phyloP scores from a whole-genome alignment of 1,140 invertebrate species.

The Cyclargus thomasi region DNA sequence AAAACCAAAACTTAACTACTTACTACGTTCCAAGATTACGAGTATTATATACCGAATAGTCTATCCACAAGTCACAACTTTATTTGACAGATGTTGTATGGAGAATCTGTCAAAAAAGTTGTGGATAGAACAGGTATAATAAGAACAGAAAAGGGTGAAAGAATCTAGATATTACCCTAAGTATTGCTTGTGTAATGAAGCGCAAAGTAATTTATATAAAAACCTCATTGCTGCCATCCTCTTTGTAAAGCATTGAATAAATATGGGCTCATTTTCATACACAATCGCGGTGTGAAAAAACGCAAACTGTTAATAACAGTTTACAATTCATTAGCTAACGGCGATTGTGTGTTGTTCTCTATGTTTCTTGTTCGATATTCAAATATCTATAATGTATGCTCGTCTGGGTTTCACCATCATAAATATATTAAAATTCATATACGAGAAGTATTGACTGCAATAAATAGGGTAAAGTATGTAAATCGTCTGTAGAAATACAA shows the following conservation, averaged over 20 bases:
- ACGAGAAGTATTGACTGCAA: neutral
- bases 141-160: too few relatives aligned
- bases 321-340: conserved; percentile 69
- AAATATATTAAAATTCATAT: neutral
- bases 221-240: conserved; percentile 43
- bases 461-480: neutral
- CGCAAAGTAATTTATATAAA: conserved; percentile 52
- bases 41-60: too few relatives aligned
- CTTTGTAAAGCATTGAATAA: conserved; percentile 60
- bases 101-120: too few relatives aligned
- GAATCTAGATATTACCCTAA: neutral
- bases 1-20: too few relatives aligned
- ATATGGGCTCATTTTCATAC: conserved; percentile 56
- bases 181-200: conserved; percentile 42
- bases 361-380: conserved; percentile 10
- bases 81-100: too few relatives aligned
- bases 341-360: conserved; percentile 26
- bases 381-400: conserved; percentile 7
- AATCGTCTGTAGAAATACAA: neutral
- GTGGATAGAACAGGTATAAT: too few relatives aligned
- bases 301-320: conserved; percentile 49
- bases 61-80: too few relatives aligned
- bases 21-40: too few relatives aligned
- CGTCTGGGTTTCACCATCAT: conserved; percentile 1
- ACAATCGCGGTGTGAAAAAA: conserved; percentile 65